Evolutionary conservation across 2,888 invertebrate species (phyloP).

Genomic region (Scaptomyza caliginosa): DNA sequence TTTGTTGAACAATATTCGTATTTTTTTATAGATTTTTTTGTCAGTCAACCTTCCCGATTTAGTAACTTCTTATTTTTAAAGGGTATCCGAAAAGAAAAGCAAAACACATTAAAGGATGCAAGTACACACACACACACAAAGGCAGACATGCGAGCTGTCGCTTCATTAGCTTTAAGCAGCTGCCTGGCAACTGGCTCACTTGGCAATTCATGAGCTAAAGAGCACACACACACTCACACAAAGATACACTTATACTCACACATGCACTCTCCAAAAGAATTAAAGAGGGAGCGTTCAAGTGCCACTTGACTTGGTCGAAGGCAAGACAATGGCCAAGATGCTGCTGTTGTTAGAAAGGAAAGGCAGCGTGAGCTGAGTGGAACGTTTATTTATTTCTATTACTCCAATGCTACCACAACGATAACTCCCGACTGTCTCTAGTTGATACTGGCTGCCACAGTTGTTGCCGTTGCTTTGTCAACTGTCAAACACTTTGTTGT

Average conservation of each 20-base stretch:
- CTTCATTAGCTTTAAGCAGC: conserved; percentile 71
- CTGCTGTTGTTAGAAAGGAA: conserved; percentile 3
- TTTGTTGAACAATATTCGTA: too few species aligned
- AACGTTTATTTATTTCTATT: conserved; percentile 73
- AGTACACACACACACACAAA: conserved; percentile 5
- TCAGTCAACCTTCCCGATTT: background rate
- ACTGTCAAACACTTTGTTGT: conserved; percentile 17
- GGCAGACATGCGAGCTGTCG: conserved; percentile 20
- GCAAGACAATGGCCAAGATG: conserved; percentile 46
- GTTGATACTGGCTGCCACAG: conserved; percentile 7
- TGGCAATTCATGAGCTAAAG: conserved; percentile 69
- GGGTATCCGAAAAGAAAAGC: conserved; percentile 1
- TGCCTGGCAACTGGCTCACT: conserved; percentile 65
- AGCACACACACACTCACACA: conserved; percentile 24
- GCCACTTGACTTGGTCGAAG: conserved; percentile 47
- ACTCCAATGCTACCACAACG: conserved; percentile 36
- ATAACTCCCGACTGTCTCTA: conserved; percentile 12
- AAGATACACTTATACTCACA: background rate
- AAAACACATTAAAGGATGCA: conserved; percentile 6
- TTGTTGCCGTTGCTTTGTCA: conserved; percentile 13
- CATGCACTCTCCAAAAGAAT: background rate
- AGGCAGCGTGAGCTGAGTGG: conserved; percentile 46
- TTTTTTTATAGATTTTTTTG: background rate
- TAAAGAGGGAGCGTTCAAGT: conserved; percentile 26
- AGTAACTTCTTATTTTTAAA: background rate